Evolutionary conservation across 2,113 vertebrate species (phyloP).

Genomic region (Lycocorax pyrrhopterus): DNA sequence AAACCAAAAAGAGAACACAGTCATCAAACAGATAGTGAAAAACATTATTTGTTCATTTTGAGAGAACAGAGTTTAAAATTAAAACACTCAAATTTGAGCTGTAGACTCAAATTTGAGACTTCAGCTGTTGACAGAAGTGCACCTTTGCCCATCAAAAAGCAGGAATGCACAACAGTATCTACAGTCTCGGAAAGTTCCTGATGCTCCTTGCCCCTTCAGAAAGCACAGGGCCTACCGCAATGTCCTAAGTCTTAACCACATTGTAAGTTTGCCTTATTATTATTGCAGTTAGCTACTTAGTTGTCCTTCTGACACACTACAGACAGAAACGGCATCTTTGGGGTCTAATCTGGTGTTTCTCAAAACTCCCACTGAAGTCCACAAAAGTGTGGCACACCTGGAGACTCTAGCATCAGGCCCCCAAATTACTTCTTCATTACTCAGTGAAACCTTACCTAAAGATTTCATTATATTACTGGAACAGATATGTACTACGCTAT

Average conservation of each 20-base stretch:
- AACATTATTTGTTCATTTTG: background rate
- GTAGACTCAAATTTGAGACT: background rate
- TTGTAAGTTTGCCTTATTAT: background rate
- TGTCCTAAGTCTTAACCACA: background rate
- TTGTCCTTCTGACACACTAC: background rate
- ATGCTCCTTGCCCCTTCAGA: background rate
- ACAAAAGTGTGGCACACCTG: background rate
- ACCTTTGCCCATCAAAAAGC: background rate
- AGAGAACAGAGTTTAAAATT: background rate
- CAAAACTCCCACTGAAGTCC: background rate
- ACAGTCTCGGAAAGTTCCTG: background rate
- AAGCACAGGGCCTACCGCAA: background rate
- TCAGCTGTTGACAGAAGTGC: background rate
- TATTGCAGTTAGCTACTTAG: background rate
- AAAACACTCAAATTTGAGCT: background rate
- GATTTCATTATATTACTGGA: background rate
- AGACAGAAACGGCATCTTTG: background rate
- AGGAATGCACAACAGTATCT: background rate
- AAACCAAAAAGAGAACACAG: background rate
- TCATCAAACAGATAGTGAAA: background rate
- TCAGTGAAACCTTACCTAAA: background rate
- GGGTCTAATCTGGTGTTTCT: background rate
- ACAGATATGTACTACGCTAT: background rate
- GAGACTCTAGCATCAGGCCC: background rate
- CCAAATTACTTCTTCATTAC: background rate